Evolutionary conservation across 2,113 vertebrate species (phyloP).

Genomic region (Myrmophylax atrothorax): DNA sequence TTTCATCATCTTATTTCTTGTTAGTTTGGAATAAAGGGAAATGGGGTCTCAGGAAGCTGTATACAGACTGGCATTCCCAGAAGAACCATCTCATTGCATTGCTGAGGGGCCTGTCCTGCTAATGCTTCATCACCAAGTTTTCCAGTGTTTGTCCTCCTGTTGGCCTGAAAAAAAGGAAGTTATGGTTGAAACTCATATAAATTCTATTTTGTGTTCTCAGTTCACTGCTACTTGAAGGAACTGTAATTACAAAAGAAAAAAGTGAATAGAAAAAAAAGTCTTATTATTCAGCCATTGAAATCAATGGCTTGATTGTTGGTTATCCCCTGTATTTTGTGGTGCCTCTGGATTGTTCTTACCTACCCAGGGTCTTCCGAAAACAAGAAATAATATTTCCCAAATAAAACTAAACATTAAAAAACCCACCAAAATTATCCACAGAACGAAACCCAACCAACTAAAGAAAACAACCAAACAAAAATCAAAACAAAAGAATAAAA

Average conservation of each 20-base stretch:
- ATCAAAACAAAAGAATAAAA: neutral
- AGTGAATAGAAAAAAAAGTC: neutral
- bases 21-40: neutral
- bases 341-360: neutral
- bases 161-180: neutral
- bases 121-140: neutral
- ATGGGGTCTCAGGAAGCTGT: neutral
- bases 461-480: neutral
- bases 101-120: neutral
- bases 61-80: neutral
- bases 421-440: neutral
- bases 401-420: neutral
- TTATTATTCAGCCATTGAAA: neutral
- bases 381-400: neutral
- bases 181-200: neutral
- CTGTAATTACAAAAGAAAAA: neutral
- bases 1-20: neutral
- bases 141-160: neutral
- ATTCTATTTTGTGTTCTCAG: neutral
- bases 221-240: neutral
- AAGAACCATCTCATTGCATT: neutral
- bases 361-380: neutral
- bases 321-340: neutral
- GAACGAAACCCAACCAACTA: neutral
- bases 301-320: neutral